Percentiles rank a stretch among this genome's conserved stretches.
phyloP scores from a whole-genome alignment of 2,888 invertebrate genomes.

The Cactoblastis cactorum region DNA sequence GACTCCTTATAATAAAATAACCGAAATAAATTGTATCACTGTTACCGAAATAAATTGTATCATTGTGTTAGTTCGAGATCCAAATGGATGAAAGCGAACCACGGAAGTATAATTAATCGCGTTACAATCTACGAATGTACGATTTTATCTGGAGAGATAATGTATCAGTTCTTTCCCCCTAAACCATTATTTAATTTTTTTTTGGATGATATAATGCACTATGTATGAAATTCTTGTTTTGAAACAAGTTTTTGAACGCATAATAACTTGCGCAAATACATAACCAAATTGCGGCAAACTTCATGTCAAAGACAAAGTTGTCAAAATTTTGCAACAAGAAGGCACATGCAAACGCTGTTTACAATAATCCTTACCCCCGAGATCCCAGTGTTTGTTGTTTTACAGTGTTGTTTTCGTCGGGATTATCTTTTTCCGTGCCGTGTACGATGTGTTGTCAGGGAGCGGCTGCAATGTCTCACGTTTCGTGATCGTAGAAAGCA shows the following conservation, averaged over 20 bases:
- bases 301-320: slow-evolving; percentile 49
- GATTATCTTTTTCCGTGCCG: slow-evolving; percentile 38
- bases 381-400: slow-evolving; percentile 56
- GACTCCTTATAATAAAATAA: too few relatives aligned
- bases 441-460: slow-evolving; percentile 74
- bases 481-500: slow-evolving; percentile 56
- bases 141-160: too few relatives aligned
- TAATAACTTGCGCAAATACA: slow-evolving; percentile 28
- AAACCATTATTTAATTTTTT: too few relatives aligned
- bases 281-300: slow-evolving; percentile 29
- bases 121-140: too few relatives aligned
- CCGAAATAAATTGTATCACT: too few relatives aligned
- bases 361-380: slow-evolving; percentile 55
- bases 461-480: slow-evolving; percentile 61
- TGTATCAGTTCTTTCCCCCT: too few relatives aligned
- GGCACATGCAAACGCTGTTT: slow-evolving; percentile 74
- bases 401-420: slow-evolving; percentile 47
- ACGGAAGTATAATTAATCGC: too few relatives aligned
- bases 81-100: too few relatives aligned
- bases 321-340: slow-evolving; percentile 77
- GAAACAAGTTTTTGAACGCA: slow-evolving; percentile 30
- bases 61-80: too few relatives aligned
- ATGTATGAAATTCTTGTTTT: not conserved
- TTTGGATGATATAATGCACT: too few relatives aligned
- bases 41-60: too few relatives aligned